Percentiles rank a stretch among this genome's conserved stretches.
Evolutionary conservation across 1,140 invertebrate genomes (phyloP).

Genomic region (Penaeus vannamei): DNA sequence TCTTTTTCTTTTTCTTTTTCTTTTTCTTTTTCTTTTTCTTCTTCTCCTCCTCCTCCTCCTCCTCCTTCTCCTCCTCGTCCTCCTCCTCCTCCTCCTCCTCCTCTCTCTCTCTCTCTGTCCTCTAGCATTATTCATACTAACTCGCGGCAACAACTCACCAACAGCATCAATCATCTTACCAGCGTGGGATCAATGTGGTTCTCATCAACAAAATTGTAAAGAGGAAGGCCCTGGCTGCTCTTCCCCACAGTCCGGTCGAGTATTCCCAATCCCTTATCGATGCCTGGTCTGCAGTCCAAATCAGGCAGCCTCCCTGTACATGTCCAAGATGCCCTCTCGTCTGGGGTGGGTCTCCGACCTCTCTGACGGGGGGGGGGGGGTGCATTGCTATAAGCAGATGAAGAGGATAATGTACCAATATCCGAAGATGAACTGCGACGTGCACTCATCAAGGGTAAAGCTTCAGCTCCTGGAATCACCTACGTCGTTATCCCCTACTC

Average conservation of each 20-base stretch:
- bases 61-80: too few species aligned
- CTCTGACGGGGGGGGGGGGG: not conserved
- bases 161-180: too few species aligned
- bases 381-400: not conserved
- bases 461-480: not conserved
- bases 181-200: too few species aligned
- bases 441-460: not conserved
- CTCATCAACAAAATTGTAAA: not conserved
- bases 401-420: not conserved
- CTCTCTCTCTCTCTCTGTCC: too few species aligned
- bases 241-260: conserved; percentile 4
- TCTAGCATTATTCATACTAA: too few species aligned
- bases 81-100: too few species aligned
- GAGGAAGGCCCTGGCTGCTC: not conserved
- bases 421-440: conserved; percentile 6
- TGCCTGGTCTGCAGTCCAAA: not conserved
- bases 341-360: not conserved
- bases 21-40: too few species aligned
- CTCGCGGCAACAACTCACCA: too few species aligned
- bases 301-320: not conserved
- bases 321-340: conserved; percentile 11
- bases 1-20: too few species aligned
- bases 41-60: too few species aligned
- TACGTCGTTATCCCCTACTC: too few species aligned
- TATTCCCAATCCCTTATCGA: conserved; percentile 12